Percentiles rank a stretch among this genome's conserved stretches.
phyloP scores from a whole-genome alignment of 2,113 vertebrate genomes.

The Burhinus oedicnemus region DNA sequence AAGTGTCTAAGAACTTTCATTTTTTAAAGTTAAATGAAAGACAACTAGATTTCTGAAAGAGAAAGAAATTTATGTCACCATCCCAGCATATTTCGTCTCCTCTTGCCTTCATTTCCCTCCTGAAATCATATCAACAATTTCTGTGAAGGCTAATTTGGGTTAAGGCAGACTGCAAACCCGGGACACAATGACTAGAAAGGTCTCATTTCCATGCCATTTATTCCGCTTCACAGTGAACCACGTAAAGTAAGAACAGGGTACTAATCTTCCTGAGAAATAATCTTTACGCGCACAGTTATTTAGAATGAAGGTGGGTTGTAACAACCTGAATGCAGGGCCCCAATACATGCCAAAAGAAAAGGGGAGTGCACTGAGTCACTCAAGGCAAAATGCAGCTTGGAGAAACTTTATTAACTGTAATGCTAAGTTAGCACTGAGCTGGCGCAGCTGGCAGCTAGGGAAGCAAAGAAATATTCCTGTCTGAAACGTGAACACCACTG shows the following conservation, averaged over 20 bases:
- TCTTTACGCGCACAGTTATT: background rate
- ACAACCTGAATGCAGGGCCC: background rate
- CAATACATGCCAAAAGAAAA: background rate
- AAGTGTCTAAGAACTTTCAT: background rate
- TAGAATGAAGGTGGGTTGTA: background rate
- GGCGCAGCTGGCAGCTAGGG: background rate
- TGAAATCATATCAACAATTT: background rate
- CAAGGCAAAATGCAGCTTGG: background rate
- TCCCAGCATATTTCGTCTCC: background rate
- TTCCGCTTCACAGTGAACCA: background rate
- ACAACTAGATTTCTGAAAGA: background rate
- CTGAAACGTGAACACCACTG: background rate
- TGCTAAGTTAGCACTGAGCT: background rate
- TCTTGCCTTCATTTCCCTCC: background rate
- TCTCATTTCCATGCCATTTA: background rate
- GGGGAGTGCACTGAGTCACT: background rate
- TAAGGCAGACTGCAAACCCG: background rate
- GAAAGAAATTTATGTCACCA: background rate
- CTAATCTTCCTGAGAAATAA: background rate
- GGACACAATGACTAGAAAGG: background rate
- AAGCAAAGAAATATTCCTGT: background rate
- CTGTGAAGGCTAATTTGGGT: background rate
- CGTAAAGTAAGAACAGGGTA: background rate
- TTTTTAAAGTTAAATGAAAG: background rate
- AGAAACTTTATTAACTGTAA: background rate